Evolutionary conservation across 2,888 invertebrate genomes (phyloP).

Genomic region (Hofmannophila pseudospretella): DNA sequence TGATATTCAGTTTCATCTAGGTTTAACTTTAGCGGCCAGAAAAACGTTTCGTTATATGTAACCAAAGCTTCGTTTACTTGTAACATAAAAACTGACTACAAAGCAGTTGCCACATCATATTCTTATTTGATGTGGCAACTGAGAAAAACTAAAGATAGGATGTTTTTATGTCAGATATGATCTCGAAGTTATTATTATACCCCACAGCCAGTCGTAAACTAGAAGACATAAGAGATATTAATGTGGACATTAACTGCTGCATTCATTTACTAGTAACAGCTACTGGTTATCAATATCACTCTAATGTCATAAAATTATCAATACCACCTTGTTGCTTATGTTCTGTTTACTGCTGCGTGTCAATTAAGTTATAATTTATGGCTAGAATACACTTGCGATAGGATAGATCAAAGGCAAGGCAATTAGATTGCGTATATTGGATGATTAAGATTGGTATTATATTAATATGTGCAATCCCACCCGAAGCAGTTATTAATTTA

Average conservation of each 20-base stretch:
- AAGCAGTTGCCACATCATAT: no score
- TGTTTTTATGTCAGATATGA: no score
- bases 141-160: no score
- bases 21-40: no score
- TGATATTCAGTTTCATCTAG: no score
- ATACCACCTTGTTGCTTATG: not conserved
- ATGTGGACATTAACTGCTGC: conserved; percentile 1
- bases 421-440: conserved; percentile 47
- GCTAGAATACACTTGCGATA: no score
- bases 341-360: conserved; percentile 5
- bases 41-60: no score
- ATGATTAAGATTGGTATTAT: conserved; percentile 35
- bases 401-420: conserved; percentile 38
- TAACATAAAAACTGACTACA: no score
- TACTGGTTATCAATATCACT: conserved; percentile 1
- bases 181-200: no score
- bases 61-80: no score
- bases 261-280: not conserved
- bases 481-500: conserved; percentile 12
- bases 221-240: not conserved
- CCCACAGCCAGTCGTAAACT: no score
- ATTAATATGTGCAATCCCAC: conserved; percentile 31
- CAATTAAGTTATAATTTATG: conserved; percentile 6
- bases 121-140: no score
- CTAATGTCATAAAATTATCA: not conserved